Evolutionary conservation across 2,888 invertebrate genomes (phyloP), one percentile per base, ranked within the genome.

Genomic region (Caenorhabditis sp.): DNA sequence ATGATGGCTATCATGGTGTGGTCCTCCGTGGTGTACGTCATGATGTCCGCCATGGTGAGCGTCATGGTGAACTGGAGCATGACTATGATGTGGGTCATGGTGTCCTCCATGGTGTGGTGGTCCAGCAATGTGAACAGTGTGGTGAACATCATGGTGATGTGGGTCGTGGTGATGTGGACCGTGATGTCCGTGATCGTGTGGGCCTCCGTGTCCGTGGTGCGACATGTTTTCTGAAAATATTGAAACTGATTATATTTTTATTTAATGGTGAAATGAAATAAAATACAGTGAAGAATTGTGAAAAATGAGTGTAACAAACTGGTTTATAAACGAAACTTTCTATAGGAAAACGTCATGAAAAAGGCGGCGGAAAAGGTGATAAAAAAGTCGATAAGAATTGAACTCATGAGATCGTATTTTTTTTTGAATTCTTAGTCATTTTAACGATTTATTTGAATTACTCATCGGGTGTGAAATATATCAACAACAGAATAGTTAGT

Each of bases 21-120:
- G 70, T 27, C 36, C 63, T 56, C 50, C 70, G 23, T 70, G 61
- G 26, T 59, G 58, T 14, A 8, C 5, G 21, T 20, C 59, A 5
- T 20, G 59, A 50, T 59, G 64, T 14, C 26, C 25, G 3, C 54
- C 54, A 20, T 63, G 63, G 21, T 63, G 63, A 59, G 54, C 58
- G 36, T 60, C 68, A 38, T 69, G 53, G n/a, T 62, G 62, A 7
- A 56, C 62, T 58, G 62, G 62, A 26, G 31, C 31, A 31, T 63
- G 57, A 25, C 58, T 58, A 53, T 62, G 67, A 61, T 61, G 67
- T 59, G 68, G 68, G 7, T 54, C 63, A 2, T 36, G 27, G 21
- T 67, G 62, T 53, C 59, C 63, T 53, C 62, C 63, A n/a, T n/a
- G n/a, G 50, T 61, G 50, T 38, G 67, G 62, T 10, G 23, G 50